These are phyloP conservation scores for Eucidaris tribuloides DNA, from an alignment of 35 echinoderm and acorn worm genomes.

Conservation along the genomic window DNA sequence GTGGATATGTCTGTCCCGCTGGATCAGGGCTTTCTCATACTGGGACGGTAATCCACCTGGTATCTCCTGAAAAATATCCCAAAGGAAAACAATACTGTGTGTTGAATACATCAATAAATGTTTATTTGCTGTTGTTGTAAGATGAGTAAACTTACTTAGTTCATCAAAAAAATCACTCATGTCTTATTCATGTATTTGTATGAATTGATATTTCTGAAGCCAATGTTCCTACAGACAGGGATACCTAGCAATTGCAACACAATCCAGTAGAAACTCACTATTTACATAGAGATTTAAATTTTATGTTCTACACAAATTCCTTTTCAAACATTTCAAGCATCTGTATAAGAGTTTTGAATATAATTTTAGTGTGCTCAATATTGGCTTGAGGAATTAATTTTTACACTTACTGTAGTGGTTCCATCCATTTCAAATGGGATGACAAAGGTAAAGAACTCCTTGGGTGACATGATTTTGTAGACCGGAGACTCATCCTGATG, in stretches of 20 bases:
- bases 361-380: too few species aligned
- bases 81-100: background rate
- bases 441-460: conserved; percentile 88
- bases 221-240: too few species aligned
- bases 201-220: too few species aligned
- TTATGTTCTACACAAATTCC: too few species aligned
- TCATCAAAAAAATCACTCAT: background rate
- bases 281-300: too few species aligned
- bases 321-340: too few species aligned
- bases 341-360: too few species aligned
- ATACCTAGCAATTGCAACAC: too few species aligned
- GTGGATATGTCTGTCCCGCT: conserved; percentile 61
- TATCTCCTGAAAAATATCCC: conserved; percentile 45
- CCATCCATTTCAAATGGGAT: conserved; percentile 96
- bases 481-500: conserved; percentile 76
- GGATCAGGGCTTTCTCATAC: conserved; percentile 61
- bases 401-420: conserved; percentile 49
- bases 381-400: too few species aligned
- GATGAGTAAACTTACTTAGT: background rate
- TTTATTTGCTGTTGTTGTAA: background rate
- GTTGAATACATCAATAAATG: background rate
- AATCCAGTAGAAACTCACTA: too few species aligned
- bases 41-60: conserved; percentile 69
- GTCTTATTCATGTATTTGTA: too few species aligned
- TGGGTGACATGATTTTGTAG: conserved; percentile 45